phyloP scores from a whole-genome alignment of 2,888 invertebrate species.

The Frankliniella fusca region DNA sequence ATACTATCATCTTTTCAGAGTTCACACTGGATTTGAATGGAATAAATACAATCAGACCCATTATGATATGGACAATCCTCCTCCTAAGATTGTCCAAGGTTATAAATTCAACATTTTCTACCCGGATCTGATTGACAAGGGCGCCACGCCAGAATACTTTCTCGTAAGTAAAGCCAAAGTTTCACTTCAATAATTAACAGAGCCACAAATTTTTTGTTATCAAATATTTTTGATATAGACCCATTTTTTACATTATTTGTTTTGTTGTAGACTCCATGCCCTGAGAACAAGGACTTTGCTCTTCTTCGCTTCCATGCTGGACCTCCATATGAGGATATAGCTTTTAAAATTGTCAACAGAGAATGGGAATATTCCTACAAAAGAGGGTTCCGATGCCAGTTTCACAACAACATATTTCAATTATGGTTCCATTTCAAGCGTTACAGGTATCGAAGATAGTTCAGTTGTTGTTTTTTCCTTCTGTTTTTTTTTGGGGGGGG shows the following conservation, averaged over 20 bases:
- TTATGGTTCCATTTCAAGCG: slow-evolving; percentile 99
- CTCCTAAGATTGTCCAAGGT: slow-evolving; percentile 99
- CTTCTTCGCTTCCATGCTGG: slow-evolving; percentile 94
- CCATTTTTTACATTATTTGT: slow-evolving; percentile 27
- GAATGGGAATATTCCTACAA: slow-evolving; percentile 99
- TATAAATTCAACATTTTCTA: slow-evolving; percentile 99
- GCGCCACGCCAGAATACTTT: slow-evolving; percentile 86
- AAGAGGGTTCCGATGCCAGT: slow-evolving; percentile 96
- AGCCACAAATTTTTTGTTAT: slow-evolving; percentile 4
- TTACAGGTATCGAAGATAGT: slow-evolving; percentile 83
- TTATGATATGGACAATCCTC: slow-evolving; percentile 99
- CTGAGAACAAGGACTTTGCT: slow-evolving; percentile 92
- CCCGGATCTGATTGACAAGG: slow-evolving; percentile 95
- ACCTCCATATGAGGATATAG: slow-evolving; percentile 98
- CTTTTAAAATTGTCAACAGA: slow-evolving; percentile 96
- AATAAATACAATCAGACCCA: slow-evolving; percentile 99
- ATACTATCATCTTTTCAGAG: slow-evolving; percentile 51
- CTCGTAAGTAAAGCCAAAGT: slow-evolving; percentile 57
- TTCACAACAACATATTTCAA: slow-evolving; percentile 99
- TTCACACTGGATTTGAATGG: slow-evolving; percentile 98
- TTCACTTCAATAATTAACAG: not conserved
- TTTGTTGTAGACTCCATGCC: slow-evolving; percentile 71
- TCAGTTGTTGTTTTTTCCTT: not conserved
- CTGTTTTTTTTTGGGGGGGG: not conserved
- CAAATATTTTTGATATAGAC: not conserved